Percentiles rank a stretch among this genome's conserved stretches.
These are phyloP conservation scores for Congeria kusceri DNA, from an alignment of 2,888 invertebrate genomes.

Conservation along the genomic window DNA sequence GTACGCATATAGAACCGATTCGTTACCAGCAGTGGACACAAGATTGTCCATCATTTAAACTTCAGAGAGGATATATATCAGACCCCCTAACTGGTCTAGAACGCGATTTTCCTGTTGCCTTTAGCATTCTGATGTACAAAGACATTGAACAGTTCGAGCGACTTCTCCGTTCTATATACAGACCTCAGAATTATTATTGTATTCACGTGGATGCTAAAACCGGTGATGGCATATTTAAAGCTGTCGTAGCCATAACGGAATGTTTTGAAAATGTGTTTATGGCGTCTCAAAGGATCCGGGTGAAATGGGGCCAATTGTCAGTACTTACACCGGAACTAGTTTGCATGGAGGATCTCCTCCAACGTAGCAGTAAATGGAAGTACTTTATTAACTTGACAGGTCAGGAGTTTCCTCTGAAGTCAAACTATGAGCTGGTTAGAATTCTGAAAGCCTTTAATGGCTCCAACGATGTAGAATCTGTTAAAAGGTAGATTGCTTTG, in stretches of 20 bases:
- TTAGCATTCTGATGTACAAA: conserved; percentile 71
- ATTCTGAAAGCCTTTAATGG: conserved; percentile 78
- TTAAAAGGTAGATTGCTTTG: no score
- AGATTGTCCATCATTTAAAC: no score
- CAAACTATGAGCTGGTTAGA: conserved; percentile 79
- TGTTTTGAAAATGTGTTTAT: conserved; percentile 77
- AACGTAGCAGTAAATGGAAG: conserved; percentile 74
- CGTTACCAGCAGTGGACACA: no score
- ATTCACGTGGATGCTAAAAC: conserved; percentile 77
- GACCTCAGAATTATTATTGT: conserved; percentile 79
- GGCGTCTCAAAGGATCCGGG: conserved; percentile 61
- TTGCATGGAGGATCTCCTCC: conserved; percentile 74
- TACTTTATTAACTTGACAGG: conserved; percentile 83
- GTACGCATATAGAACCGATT: no score
- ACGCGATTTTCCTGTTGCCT: conserved; percentile 73
- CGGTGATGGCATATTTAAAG: conserved; percentile 32
- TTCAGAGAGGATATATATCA: conserved; percentile 54
- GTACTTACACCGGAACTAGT: conserved; percentile 77
- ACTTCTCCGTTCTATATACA: conserved; percentile 74
- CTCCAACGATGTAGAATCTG: conserved; percentile 74
- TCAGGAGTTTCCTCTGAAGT: conserved; percentile 82
- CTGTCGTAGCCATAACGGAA: conserved; percentile 52
- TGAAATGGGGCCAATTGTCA: conserved; percentile 77
- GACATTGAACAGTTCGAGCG: conserved; percentile 70
- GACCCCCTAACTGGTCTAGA: conserved; percentile 54